Base-by-base conservation (phyloP, 2,888 invertebrate genomes). In the Philaethria dido region DNA sequence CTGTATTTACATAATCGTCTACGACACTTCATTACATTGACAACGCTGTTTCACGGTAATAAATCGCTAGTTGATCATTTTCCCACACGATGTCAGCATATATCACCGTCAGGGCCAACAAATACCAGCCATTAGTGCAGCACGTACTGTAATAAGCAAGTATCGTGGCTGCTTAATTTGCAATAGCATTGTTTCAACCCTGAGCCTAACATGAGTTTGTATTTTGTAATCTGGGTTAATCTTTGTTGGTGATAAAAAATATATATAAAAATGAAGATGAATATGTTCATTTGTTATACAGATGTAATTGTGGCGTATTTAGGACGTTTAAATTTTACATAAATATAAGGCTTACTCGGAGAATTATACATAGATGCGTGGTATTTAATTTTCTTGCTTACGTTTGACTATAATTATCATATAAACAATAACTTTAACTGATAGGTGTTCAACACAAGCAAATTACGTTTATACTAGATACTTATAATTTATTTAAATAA, bases 71-170 rank as follows among this genome's bases (percentile, higher is more conserved):
- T 70, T 69, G 62, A 62, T 55, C 50, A 59, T 68, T 69, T 72
- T 72, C 70, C 69, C 70, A 72, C 70, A 69, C 52, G n/a, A 13
- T 67, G 64, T 62, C 67, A 59, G 64, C 44, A 61, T 69, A 67
- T 57, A 69, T 68, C 67, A 67, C 48, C 57, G 61, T 59, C 70
- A 68, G 25, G 70, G 65, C 64, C 59, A 36, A 67, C 64, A 48
- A 61, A 47, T 47, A 25, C 48, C 45, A 39, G 25, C 29, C 52
- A 64, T 67, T 67, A 67, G 45, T 45, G 14, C 22, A 18, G 52
- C 44, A 25, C 42, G 20, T 29, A 50, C 50, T 52, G 50, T 52
- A 54, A 62, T 45, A 60, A 60, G 45, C 59, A 44, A 16, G 44
- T 16, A 18, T 60, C 45, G 29, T 55, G 36, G 39, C 44, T 11